phyloP scores from a whole-genome alignment of 2,888 invertebrate genomes.

The Sepiola atlantica region DNA sequence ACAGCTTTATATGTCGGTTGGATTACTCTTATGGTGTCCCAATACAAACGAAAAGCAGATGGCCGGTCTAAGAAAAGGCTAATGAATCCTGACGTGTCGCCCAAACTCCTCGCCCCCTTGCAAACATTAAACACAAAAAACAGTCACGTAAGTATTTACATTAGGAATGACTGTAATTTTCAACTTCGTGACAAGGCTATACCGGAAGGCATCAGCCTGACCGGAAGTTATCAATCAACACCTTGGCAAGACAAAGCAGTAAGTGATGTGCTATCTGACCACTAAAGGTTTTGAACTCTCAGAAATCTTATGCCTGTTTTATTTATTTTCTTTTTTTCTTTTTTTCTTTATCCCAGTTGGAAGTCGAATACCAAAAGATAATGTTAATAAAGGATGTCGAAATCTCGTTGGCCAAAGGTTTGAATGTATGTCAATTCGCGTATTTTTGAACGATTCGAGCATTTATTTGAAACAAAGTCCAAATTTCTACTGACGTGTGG shows the following conservation, averaged over 20 bases:
- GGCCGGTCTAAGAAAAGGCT: not conserved
- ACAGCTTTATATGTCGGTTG: not conserved
- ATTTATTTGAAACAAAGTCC: too few relatives aligned
- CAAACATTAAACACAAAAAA: not conserved
- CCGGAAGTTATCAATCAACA: not conserved
- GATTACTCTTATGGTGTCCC: not conserved
- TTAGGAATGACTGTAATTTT: not conserved
- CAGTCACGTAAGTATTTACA: not conserved
- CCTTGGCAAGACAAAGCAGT: not conserved
- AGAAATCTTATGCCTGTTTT: too few relatives aligned
- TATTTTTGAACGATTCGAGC: too few relatives aligned
- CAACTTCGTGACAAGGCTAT: not conserved
- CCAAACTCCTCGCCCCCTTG: too few relatives aligned
- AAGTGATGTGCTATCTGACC: not conserved
- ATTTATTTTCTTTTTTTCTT: too few relatives aligned
- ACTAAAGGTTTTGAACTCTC: not conserved
- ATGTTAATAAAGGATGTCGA: too few relatives aligned
- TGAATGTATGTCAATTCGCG: too few relatives aligned
- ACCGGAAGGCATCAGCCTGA: not conserved
- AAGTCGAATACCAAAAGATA: not conserved
- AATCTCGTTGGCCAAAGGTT: too few relatives aligned
- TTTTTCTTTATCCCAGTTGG: not conserved
- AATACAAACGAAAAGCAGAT: not conserved
- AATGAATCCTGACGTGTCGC: not conserved
- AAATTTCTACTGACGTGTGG: too few relatives aligned